Evolutionary conservation across 1,140 invertebrate species (phyloP), one percentile per base, ranked within the genome.

Genomic region (Psix sp.): DNA sequence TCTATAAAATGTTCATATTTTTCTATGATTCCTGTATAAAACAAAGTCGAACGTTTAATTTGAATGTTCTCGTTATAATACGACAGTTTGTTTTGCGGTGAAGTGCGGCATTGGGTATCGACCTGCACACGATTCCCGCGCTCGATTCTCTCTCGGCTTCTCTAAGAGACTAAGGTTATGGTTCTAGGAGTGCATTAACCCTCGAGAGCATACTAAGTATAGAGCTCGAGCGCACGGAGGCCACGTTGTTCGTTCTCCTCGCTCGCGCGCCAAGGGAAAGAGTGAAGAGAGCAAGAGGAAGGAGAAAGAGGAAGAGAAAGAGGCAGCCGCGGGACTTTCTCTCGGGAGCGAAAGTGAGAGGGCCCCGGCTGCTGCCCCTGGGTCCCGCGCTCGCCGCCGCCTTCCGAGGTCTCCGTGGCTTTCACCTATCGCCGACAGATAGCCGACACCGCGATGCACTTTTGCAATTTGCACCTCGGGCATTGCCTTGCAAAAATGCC

Each of bases 141-240:
- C 76, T 72, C 68, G 42, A 31, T n/a, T 7, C 5, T 29, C 60
- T 38, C 67, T 52, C 48, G 40, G 57, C 65, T 63, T 63, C 35
- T 71, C 76, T 60, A 65, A 66, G 68, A 67, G 70, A 77, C 74
- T 77, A 79, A 82, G 76, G 77, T 79, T 81, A 80, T 80, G 74
- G 72, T 77, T 85, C 77, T 80, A 83, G 74, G 84, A 86, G 85
- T 85, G 80, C 85, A 84, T 85, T 86, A 85, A 86, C 85, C 84
- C 78, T 77, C 65, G 75, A 79, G 82, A 82, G 78, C 68, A 79
- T 79, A 81, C 79, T 82, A 78, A 80, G 77, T 82, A 78, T 79
- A 81, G 78, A 79, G 78, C 62, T 59, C 45, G 45, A 54, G 70
- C 33, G 70, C 63, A 72, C 72, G 67, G 75, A 76, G 77, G 68